A percentile compares a stretch with the other conserved stretches of the same genome.
phyloP scores from a whole-genome alignment of 2,797 vertebrate species.

The Gymnothorax reevesii region DNA sequence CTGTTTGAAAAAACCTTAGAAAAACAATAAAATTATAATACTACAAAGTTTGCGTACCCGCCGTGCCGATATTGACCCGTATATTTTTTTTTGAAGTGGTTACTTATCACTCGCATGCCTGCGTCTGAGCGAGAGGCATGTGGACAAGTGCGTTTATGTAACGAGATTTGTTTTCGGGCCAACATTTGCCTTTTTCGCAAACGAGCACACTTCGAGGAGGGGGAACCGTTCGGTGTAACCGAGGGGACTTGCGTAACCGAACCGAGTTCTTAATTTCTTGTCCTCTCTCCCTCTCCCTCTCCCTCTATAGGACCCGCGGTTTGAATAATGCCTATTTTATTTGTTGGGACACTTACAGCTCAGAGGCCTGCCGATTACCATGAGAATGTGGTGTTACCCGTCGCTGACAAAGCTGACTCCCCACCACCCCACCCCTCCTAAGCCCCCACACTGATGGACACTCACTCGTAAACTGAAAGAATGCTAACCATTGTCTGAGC shows the following conservation, averaged over 20 bases:
- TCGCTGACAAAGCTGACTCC: slow-evolving; percentile 91
- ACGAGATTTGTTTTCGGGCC: slow-evolving; percentile 24
- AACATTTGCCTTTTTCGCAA: slow-evolving; percentile 14
- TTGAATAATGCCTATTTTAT: slow-evolving; percentile 96
- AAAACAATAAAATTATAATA: not conserved
- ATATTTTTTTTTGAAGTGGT: slow-evolving; percentile 7
- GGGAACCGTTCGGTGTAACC: not conserved
- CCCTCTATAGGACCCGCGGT: slow-evolving; percentile 67
- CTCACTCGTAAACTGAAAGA: slow-evolving; percentile 96
- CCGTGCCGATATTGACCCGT: not conserved
- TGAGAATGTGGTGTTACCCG: slow-evolving; percentile 89
- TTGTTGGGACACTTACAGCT: slow-evolving; percentile 94
- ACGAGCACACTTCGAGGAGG: slow-evolving; percentile 11
- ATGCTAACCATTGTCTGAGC: slow-evolving; percentile 87
- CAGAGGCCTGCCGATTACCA: slow-evolving; percentile 90
- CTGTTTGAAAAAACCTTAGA: not conserved
- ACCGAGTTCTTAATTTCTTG: slow-evolving; percentile 34
- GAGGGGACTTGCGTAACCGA: slow-evolving; percentile 8
- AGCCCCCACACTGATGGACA: slow-evolving; percentile 91
- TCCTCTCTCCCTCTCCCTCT: slow-evolving; percentile 4
- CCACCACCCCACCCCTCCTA: slow-evolving; percentile 79
- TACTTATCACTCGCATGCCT: slow-evolving; percentile 17
- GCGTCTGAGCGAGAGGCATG: not conserved
- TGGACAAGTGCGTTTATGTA: slow-evolving; percentile 32
- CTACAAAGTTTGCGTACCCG: not conserved